Base-by-base conservation (phyloP, 2,888 invertebrate genomes). In the Drosophila anceps region DNA sequence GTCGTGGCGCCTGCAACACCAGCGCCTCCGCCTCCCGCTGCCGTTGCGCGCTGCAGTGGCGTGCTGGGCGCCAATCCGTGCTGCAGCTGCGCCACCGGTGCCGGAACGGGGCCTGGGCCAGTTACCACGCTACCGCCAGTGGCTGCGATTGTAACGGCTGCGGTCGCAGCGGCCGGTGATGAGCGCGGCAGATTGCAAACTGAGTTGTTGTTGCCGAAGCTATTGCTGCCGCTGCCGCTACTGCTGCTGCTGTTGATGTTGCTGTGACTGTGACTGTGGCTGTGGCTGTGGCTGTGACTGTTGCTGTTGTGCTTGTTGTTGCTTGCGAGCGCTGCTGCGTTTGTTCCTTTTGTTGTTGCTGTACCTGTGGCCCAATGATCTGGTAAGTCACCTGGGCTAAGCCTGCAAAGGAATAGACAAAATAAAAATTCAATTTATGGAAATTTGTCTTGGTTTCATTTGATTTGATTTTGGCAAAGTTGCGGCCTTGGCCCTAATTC, bases 321-420 rank as follows among this genome's bases (percentile, higher is more conserved):
- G 70, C 66, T 58, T 13, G 75, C 73, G 33, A 41, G 67, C 68
- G 79, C 64, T 53, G 69, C 65, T 72, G 75, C 63, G 69, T 73
- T 41, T 73, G 67, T 44, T 79, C 71, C 73, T 64, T 76, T 76
- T 70, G 80, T 63, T 69, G 88, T 78, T 80, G 91, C 76, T 82
- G 85, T 88, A 76, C 85, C 81, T 90, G 91, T 83, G 82, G 84
- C 91, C 93, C 93, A 93, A 91, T 91, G 92, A 90, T 93, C 93
- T 91, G 92, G 96, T 94, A 96, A 95, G 94, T 97, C 97, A 96
- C 96, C 96, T 95, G 97, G 96, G 95, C 96, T 96, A 95, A 96
- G 96, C 96, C 97, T 97, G 95, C 84, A 95, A 96, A 15, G 61
- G 12, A 20, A 27, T 12, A 50, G 9, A 51, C 10, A 7, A 41